phyloP scores from a whole-genome alignment of 1,140 invertebrate species.

The Zaprionus gabonicus region DNA sequence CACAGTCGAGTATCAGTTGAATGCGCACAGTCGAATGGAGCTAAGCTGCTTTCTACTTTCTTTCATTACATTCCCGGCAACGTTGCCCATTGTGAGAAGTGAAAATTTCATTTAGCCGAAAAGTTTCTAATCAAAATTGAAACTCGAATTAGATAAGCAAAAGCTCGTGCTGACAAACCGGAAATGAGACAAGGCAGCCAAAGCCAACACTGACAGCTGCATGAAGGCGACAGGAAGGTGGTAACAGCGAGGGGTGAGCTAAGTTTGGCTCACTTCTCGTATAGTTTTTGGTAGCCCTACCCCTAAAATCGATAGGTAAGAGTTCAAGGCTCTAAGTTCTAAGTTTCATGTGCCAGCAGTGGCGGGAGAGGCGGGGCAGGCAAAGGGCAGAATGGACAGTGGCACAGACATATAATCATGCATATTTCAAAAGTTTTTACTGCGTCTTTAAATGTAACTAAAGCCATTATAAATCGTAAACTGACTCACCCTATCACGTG shows the following conservation, averaged over 20 bases:
- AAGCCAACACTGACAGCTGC: conserved; percentile 41
- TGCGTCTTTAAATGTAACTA: conserved; percentile 7
- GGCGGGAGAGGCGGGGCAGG: background rate
- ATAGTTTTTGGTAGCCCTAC: conserved; percentile 12
- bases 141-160: background rate
- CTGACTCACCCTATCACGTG: conserved; percentile 20
- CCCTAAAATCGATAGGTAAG: conserved; percentile 40
- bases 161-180: conserved; percentile 38
- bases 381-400: background rate
- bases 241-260: background rate
- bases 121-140: conserved; percentile 43
- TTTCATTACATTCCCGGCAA: no score
- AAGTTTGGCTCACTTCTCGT: conserved; percentile 19
- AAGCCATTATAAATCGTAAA: background rate
- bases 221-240: conserved; percentile 5
- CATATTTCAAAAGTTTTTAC: conserved; percentile 28
- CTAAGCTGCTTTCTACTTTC: background rate
- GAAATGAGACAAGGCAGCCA: conserved; percentile 56
- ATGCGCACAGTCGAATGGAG: background rate
- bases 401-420: conserved; percentile 4
- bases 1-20: background rate
- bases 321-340: conserved; percentile 31
- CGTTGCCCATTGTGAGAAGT: background rate
- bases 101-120: conserved; percentile 32
- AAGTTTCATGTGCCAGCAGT: background rate